Evolutionary conservation across 2,888 invertebrate genomes (phyloP).

Genomic region (Acanthacorydalis orientalis): DNA sequence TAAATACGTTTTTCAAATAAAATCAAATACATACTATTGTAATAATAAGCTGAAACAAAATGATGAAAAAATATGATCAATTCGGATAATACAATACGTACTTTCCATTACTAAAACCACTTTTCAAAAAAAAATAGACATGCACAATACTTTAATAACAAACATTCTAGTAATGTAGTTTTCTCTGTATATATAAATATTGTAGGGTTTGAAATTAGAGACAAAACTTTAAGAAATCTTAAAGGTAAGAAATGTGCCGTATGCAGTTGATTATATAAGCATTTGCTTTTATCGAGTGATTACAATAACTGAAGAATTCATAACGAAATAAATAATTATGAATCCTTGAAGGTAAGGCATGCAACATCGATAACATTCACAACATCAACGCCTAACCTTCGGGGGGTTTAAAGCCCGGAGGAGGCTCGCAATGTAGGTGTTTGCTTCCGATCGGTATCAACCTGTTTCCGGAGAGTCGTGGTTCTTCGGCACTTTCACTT

Average conservation of each 20-base stretch:
- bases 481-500: background rate
- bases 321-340: slow-evolving; percentile 11
- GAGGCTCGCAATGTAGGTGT: slow-evolving; percentile 62
- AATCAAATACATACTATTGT: too few species aligned
- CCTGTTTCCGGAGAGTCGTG: slow-evolving; percentile 46
- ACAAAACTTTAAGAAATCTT: too few species aligned
- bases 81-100: too few species aligned
- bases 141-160: too few species aligned
- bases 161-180: too few species aligned
- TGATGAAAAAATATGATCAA: too few species aligned
- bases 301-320: slow-evolving; percentile 13
- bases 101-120: too few species aligned
- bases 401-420: slow-evolving; percentile 38
- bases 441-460: slow-evolving; percentile 62
- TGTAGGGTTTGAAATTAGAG: too few species aligned
- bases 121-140: too few species aligned
- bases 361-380: slow-evolving; percentile 11
- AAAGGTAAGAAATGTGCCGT: background rate
- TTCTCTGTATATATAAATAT: too few species aligned
- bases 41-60: too few species aligned
- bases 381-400: slow-evolving; percentile 13
- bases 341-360: slow-evolving; percentile 10
- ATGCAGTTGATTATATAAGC: background rate
- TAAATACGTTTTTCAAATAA: too few species aligned
- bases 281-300: slow-evolving; percentile 6